Evolutionary conservation across 1,140 invertebrate species (phyloP), one percentile per base, ranked within the genome.

Genomic region (Antheraea mylitta): DNA sequence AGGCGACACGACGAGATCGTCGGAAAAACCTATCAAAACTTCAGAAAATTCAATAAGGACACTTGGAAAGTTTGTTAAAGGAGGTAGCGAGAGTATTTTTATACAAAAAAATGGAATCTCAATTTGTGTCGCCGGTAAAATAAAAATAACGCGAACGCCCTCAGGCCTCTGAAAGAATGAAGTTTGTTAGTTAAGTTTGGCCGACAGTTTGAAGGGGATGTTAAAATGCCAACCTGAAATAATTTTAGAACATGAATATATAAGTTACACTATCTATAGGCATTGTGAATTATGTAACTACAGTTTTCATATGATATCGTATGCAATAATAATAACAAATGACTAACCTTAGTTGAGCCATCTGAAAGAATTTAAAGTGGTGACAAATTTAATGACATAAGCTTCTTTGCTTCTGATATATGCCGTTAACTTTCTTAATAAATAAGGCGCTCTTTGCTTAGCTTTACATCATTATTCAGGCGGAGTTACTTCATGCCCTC

Each of bases 1-100:
- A 53, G 45, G 45, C 45, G 45, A 53, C 45, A 53, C 45, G 60
- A 61, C 45, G 65, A 66, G 58, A 66, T 66, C 65, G 86, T 76
- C 82, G 86, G 83, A 86, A 86, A 83, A 90, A 90, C 88, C 88
- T 88, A 90, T 90, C 88, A 89, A 90, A 90, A 90, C 83, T 89
- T 88, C 82, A 86, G 85, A 88, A 89, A 90, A 90, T 90, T 90
- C 85, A 90, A 90, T 90, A 90, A 90, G 81, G 85, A 77, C 85
- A 90, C 85, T 90, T 86, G 75, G 80, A 79, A 89, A 90, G 82
- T 90, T 90, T 90, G 86, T 82, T 87, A 86, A 87, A 84, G 82
- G 80, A 85, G 87, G 86, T 85, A 87, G 86, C 83, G 67, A 78
- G 82, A 87, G 87, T 85, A 89, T 89, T 87, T 79, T 85, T 80